phyloP scores from a whole-genome alignment of 2,797 vertebrate genomes.

The Eurystomus glaucurus region DNA sequence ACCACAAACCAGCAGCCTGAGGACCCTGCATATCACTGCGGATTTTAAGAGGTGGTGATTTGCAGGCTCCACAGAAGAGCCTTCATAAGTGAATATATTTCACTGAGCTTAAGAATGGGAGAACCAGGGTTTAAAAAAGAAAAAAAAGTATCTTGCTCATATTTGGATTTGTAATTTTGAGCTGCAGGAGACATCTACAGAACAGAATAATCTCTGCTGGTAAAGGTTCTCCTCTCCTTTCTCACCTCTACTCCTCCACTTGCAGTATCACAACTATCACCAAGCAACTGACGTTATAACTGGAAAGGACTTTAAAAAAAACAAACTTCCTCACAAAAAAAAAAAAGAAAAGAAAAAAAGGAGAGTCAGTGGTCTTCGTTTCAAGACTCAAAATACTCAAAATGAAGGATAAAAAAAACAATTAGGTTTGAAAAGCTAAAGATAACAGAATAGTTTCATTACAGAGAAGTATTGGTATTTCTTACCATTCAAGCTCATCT shows the following conservation, averaged over 20 bases:
- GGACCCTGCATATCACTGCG: neutral
- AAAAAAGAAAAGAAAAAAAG: neutral
- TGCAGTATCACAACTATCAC: constrained; percentile 31
- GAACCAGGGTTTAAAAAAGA: neutral
- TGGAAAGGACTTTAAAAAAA: neutral
- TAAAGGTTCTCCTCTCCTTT: constrained; percentile 29
- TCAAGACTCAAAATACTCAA: neutral
- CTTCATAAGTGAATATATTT: neutral
- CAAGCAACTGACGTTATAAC: constrained; percentile 43
- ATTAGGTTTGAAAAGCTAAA: neutral
- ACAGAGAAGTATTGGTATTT: neutral
- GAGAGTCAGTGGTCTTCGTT: neutral
- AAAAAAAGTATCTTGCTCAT: neutral
- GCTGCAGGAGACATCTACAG: neutral
- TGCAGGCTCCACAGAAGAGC: neutral
- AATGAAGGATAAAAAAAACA: neutral
- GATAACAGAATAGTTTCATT: neutral
- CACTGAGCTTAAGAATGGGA: neutral
- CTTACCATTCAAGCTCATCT: neutral
- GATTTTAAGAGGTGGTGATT: neutral
- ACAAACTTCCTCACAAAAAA: neutral
- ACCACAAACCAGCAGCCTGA: neutral
- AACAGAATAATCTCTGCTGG: constrained; percentile 4
- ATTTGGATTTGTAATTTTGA: neutral
- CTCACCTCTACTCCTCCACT: constrained; percentile 34